These are phyloP conservation scores for Tichodroma muraria DNA, from an alignment of 2,113 vertebrate genomes.

Conservation along the genomic window DNA sequence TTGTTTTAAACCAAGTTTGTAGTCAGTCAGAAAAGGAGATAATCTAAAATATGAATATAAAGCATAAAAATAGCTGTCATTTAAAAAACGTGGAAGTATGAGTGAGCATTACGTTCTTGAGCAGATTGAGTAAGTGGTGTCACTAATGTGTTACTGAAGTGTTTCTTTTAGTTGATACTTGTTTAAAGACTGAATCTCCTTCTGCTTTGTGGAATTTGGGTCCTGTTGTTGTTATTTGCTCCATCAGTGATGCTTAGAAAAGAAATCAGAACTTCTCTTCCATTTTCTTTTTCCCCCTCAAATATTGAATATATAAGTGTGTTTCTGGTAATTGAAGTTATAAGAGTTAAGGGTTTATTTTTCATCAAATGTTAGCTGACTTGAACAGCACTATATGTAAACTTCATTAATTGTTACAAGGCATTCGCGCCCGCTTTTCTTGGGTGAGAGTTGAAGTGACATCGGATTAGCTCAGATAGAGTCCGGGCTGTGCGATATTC, in stretches of 20 bases:
- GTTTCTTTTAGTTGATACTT: not conserved
- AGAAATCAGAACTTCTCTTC: not conserved
- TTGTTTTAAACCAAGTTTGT: not conserved
- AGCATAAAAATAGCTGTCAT: not conserved
- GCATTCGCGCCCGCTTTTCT: not conserved
- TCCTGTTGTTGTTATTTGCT: not conserved
- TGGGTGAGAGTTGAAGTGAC: not conserved
- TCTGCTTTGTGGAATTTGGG: not conserved
- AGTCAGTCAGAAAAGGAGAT: not conserved
- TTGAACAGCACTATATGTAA: not conserved
- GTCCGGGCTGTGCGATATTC: not conserved
- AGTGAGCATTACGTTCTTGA: not conserved
- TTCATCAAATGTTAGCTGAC: not conserved
- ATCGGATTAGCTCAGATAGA: not conserved
- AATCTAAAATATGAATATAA: not conserved
- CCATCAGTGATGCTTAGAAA: not conserved
- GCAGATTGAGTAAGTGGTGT: not conserved
- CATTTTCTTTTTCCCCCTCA: not conserved
- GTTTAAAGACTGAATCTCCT: not conserved
- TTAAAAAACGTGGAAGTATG: not conserved
- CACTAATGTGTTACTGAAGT: not conserved
- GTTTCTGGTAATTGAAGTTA: not conserved
- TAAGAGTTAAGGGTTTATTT: not conserved
- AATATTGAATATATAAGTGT: not conserved
- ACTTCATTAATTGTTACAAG: not conserved